These are phyloP conservation scores for Volucella inanis DNA, from an alignment of 2,888 invertebrate genomes.

Conservation along the genomic window DNA sequence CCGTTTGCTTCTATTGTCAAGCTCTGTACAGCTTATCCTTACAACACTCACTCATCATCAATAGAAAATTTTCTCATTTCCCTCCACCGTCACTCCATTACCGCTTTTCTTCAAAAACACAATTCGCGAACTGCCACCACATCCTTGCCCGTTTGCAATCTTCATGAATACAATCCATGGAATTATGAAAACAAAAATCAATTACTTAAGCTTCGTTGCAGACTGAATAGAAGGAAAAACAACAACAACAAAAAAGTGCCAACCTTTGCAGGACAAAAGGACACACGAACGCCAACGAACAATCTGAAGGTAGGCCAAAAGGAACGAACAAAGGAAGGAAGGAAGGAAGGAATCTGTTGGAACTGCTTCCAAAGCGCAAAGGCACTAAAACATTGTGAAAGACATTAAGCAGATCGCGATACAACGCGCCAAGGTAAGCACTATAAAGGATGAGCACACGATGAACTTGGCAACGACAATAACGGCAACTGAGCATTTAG, in stretches of 20 bases:
- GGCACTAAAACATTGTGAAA: conserved; percentile 49
- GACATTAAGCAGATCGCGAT: conserved; percentile 64
- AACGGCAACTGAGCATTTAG: conserved; percentile 52
- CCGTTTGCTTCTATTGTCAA: conserved; percentile 63
- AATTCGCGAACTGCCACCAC: conserved; percentile 40
- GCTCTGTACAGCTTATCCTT: conserved; percentile 45
- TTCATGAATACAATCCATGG: conserved; percentile 58
- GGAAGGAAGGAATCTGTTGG: conserved; percentile 57
- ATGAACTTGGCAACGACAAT: conserved; percentile 70
- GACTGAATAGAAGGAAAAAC: conserved; percentile 24
- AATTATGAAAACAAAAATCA: conserved; percentile 73
- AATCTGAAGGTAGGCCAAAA: too few relatives aligned
- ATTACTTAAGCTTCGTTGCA: conserved; percentile 64
- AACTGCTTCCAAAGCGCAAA: conserved; percentile 48
- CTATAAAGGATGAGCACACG: conserved; percentile 65
- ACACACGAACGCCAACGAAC: conserved; percentile 13
- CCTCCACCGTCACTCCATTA: background rate
- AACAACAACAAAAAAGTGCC: conserved; percentile 14
- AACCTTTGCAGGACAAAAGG: conserved; percentile 44
- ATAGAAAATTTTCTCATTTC: conserved; percentile 2
- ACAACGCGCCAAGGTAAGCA: conserved; percentile 57
- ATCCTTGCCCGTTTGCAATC: background rate
- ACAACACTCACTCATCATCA: conserved; percentile 32
- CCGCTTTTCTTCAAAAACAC: conserved; percentile 17
- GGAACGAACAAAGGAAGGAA: background rate